Percentiles rank a stretch among this genome's conserved stretches.
Conservation (phyloP, 2,797 vertebrate species). For the Chloroceryle inda region DNA sequence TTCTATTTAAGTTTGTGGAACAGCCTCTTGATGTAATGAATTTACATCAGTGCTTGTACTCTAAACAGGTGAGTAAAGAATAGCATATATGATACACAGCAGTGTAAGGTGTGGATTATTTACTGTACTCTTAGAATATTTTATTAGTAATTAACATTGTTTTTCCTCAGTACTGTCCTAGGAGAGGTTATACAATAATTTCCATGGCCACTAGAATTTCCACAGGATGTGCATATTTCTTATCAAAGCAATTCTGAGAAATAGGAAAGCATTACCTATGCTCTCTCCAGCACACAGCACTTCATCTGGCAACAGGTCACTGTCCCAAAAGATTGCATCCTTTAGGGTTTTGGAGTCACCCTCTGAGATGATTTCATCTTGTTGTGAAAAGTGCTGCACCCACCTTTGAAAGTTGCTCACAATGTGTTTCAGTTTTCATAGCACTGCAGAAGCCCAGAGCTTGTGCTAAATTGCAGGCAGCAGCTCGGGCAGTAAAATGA, state of each 20-base stretch:
- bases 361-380: neutral
- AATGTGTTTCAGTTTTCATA: neutral
- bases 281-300: neutral
- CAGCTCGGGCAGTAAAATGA: neutral
- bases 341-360: neutral
- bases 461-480: neutral
- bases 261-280: neutral
- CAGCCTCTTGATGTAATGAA: neutral
- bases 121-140: neutral
- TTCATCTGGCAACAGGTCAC: neutral
- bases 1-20: neutral
- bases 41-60: neutral
- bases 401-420: neutral
- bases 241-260: neutral
- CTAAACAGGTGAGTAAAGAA: neutral
- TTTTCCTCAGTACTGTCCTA: neutral
- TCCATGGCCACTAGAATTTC: neutral
- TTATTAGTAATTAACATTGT: neutral
- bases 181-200: neutral
- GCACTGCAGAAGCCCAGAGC: neutral
- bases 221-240: neutral
- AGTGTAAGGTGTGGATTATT: neutral
- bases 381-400: neutral
- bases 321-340: neutral
- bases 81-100: fast-evolving